Evolutionary conservation across 2,797 vertebrate species (phyloP), one percentile per base, ranked within the genome.

Genomic region (Discoglossus pictus): DNA sequence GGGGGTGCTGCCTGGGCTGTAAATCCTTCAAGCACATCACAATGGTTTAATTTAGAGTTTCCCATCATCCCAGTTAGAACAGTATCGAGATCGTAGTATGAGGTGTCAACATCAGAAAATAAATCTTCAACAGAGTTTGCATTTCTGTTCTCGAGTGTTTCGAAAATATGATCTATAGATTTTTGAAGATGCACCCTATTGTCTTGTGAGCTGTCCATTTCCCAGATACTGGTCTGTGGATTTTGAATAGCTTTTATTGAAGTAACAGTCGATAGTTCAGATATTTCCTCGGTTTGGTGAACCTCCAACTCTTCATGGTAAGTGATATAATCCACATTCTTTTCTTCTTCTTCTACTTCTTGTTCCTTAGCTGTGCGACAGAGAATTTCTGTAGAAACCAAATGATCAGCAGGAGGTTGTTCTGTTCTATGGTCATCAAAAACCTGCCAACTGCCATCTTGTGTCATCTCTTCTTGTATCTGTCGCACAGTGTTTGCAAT

Each of bases 401-500:
- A 87, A 73, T 89, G 90, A 79, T 97, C 94, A 1, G 59, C 72
- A 0, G 93, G 90, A 40, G 85, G 80, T 74, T 89, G 91, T 13
- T 86, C 90, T 0, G 85, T 27, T 65, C 47, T 84, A 53, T 89
- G 91, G 3, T 92, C 89, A 46, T 88, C 88, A 24, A 78, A 75
- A 69, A 79, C 75, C 75, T 90, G 90, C 96, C 95, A 97, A 77
- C 90, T 90, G 55, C 96, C 94, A 5, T 98, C 97, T 52, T 93
- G 95, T 70, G 91, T 93, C 97, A 98, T 98, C 82, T 98, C 97
- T 75, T 97, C 94, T 82, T 97, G 97, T 72, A 98, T 97, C 86
- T 99, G 97, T 60, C 96, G 91, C 51, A 99, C 96, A 0, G 96
- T 98, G 88, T 99, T 98, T 73, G 96, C 96, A 2, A 99, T 98